Base-by-base conservation (phyloP, 2,113 vertebrate species). In the Oryctolagus cuniculus region DNA sequence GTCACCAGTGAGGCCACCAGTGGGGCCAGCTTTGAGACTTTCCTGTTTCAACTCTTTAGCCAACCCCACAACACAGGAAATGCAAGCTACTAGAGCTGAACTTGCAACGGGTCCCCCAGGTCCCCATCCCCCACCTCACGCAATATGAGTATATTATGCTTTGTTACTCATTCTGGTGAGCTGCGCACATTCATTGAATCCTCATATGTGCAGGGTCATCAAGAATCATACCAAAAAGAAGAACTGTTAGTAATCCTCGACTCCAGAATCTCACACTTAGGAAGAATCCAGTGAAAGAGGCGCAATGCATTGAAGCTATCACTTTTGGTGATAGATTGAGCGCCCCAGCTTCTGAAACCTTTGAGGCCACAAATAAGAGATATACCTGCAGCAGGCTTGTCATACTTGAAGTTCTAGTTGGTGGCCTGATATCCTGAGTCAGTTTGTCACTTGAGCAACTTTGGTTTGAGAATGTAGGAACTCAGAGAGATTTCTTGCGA, bases 21-120 rank as follows among this genome's bases (percentile, higher is more conserved):
- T 69, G 72, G 61, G 67, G n/a, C 49, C 5, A 38, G 19, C 74
- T 27, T 3, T 19, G 90, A 95, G 83, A 81, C 93, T 83, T 95
- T 88, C 80, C 91, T 91, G 44, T 79, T 89, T 81, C 85, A 86
- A 69, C 61, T 80, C 51, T 89, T 81, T 73, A 77, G 89, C 63
- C 79, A 79, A 55, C 70, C 92, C 83, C 77, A 84, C 87, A 89
- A 89, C 87, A 96, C 97, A 97, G 97, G 97, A 97, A 97, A 95
- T 91, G 91, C 88, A 94, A 96, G 72, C 94, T 83, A 80, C 77
- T 87, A 85, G 93, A 97, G 93, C 93, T 93, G 69, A 96, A 93
- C 75, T 15, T 77, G 77, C 87, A 96, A 29, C 63, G 58, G 5
- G 5, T 19, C 78, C 83, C 67, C 66, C 8, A 19, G 29, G n/a